Percentiles rank a stretch among this genome's conserved stretches.
Evolutionary conservation across 2,888 invertebrate species (phyloP).

Genomic region (Oscheius myriophilus): DNA sequence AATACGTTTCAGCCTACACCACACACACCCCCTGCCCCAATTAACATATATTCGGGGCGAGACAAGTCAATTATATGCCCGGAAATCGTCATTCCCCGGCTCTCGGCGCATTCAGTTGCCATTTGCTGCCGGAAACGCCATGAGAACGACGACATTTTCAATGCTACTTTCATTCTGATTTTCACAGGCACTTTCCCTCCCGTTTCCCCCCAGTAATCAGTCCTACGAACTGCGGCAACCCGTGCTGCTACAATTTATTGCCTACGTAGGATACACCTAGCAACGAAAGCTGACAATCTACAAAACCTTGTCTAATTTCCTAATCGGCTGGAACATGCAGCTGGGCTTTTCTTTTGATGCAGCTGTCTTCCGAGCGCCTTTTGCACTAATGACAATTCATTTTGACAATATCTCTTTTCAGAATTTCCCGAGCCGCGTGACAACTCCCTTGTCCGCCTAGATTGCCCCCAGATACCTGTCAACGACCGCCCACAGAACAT

Average conservation of each 20-base stretch:
- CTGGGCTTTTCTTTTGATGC: no score
- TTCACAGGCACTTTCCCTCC: neutral
- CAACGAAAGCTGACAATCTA: no score
- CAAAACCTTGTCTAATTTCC: no score
- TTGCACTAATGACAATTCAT: no score
- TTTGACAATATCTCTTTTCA: neutral
- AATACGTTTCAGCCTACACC: conserved; percentile 23
- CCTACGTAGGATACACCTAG: no score
- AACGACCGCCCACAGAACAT: conserved; percentile 23
- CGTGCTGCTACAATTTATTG: neutral
- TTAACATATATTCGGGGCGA: conserved; percentile 23
- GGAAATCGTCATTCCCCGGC: conserved; percentile 10
- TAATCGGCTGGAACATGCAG: no score
- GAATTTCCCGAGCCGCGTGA: conserved; percentile 17
- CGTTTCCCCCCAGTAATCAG: neutral
- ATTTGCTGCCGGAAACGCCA: no score
- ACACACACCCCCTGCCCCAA: conserved; percentile 20
- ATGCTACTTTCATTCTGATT: neutral
- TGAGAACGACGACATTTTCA: neutral
- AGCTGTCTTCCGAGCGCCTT: no score
- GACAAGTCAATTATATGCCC: conserved; percentile 27
- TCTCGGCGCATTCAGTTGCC: conserved; percentile 4
- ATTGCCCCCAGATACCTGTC: conserved; percentile 6
- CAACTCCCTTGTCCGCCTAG: conserved; percentile 11
- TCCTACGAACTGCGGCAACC: neutral